Conservation (phyloP, 2,888 invertebrate genomes). For the Eutolmus rufibarbis region DNA sequence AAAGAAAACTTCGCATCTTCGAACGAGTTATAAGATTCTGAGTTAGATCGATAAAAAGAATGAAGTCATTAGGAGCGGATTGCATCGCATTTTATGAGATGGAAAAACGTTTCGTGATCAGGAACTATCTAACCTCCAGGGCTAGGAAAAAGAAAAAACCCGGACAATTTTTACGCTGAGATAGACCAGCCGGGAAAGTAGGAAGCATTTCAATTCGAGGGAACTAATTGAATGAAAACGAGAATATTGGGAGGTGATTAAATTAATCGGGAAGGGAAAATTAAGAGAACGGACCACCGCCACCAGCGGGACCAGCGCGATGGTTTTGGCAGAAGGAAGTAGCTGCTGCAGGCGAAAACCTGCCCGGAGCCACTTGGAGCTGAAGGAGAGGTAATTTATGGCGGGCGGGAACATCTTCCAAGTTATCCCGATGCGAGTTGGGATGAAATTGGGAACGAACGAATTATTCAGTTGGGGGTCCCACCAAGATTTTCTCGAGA, state of each 20-base stretch:
- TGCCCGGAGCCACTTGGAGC: neutral
- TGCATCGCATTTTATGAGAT: neutral
- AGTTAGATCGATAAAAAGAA: neutral
- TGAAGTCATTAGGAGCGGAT: neutral
- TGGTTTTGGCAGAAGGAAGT: neutral
- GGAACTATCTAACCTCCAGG: neutral
- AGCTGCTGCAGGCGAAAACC: neutral
- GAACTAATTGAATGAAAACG: slow-evolving; percentile 15
- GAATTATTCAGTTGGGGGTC: neutral
- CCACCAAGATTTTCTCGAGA: neutral
- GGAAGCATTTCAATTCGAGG: neutral
- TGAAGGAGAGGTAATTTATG: neutral
- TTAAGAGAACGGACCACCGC: neutral
- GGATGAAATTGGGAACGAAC: neutral
- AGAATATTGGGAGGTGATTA: slow-evolving; percentile 15
- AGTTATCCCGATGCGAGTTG: neutral
- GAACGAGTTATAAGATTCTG: neutral
- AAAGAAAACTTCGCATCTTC: neutral
- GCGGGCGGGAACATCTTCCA: neutral
- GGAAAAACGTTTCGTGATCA: neutral
- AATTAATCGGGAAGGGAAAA: slow-evolving; percentile 10
- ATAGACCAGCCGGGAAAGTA: neutral
- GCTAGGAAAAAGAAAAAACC: neutral
- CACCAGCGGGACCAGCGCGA: neutral
- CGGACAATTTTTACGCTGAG: neutral